Base-by-base conservation (phyloP, 2,888 invertebrate species). In the Protodeltote pygarga region DNA sequence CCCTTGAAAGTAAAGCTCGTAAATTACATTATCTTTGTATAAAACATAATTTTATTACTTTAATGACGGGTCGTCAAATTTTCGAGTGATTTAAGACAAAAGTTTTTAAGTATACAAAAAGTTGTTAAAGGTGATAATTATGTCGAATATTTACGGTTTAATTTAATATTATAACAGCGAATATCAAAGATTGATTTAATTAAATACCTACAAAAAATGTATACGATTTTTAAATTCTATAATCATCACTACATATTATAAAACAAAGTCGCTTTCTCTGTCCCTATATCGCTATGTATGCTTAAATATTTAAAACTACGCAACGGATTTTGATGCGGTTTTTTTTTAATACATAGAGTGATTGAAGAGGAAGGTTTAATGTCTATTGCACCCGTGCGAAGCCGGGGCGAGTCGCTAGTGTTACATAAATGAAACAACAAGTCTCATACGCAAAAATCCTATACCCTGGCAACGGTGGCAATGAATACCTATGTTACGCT, bases 1-100 rank as follows among this genome's bases (percentile, higher is more conserved):
- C n/a, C 8, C 4, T 35, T 27, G 15, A 8, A 3, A n/a, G 3
- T 5, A 3, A 3, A 49, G 23, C 9, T 48, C 62, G 52, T 68
- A 68, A 68, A 65, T 68, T 41, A 59, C 15, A 45, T 61, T 66
- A 49, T 49, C 52, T 59, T 55, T 65, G 47, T 40, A 23, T 51
- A 38, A 32, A 54, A 65, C 31, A 52, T 32, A 47, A 41, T 58
- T 63, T 74, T 69, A 72, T 73, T 67, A 61, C 63, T 74, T 69
- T 78, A 72, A 75, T 69, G 69, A 68, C 61, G 61, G 69, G 55
- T 61, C 60, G 34, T 68, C 55, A 61, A 50, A 34, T 52, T 44
- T 58, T 47, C 33, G 38, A 55, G 39, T 70, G 70, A 74, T 70
- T 70, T 65, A 65, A 71, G 57, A 58, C 49, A 28, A 39, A 40